phyloP scores from a whole-genome alignment of 2,797 vertebrate species.

The Pipistrellus pygmaeus region DNA sequence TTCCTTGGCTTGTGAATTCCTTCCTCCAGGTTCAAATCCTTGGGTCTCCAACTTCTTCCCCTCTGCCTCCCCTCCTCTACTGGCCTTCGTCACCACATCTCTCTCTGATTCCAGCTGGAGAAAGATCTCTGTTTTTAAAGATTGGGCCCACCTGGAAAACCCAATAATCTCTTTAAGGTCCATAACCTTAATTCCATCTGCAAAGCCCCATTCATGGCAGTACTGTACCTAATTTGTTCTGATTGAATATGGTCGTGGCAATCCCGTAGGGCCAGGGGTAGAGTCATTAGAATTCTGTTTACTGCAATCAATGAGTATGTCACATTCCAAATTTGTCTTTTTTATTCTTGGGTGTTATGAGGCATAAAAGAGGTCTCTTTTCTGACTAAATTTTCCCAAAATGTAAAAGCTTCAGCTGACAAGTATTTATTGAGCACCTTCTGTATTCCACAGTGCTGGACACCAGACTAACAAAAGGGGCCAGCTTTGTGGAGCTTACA shows the following conservation, averaged over 20 bases:
- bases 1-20: background rate
- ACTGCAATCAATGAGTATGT: background rate
- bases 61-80: too few species aligned
- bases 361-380: background rate
- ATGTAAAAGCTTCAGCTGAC: background rate
- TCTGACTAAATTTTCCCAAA: background rate
- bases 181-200: background rate
- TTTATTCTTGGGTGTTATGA: background rate
- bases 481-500: background rate
- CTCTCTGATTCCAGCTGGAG: background rate
- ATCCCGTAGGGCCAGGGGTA: fast-evolving
- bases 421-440: background rate
- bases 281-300: background rate
- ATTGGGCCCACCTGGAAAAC: background rate
- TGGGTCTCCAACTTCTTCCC: too few species aligned
- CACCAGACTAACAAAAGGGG: background rate
- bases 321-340: background rate
- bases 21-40: background rate
- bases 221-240: background rate
- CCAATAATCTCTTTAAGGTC: background rate
- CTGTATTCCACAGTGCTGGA: background rate
- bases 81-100: fast-evolving
- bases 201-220: background rate
- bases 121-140: background rate
- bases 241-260: background rate